Evolutionary conservation across 1,140 invertebrate species (phyloP), one percentile per base, ranked within the genome.

Genomic region (Pogonognathellus flavescens): DNA sequence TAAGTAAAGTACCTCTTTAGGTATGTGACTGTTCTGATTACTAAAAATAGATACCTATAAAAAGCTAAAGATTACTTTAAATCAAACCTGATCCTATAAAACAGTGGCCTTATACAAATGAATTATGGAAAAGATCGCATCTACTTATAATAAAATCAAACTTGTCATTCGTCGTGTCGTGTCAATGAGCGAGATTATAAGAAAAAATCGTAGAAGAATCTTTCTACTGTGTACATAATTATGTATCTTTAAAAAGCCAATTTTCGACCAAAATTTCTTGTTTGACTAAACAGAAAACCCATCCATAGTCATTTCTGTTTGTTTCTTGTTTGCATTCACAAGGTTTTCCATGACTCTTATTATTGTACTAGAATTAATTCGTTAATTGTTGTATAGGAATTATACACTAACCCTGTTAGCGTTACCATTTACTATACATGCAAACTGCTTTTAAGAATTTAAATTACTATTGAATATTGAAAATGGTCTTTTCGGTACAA

Each of bases 71-170:
- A 60, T 55, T 55, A 11, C 53, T 16, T 55, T 55, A 55, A 11
- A 14, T 55, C 18, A 13, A 76, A 80, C 83, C 83, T 80, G 83
- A 84, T 57, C 70, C 83, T 84, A 41, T 53, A 31, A 80, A 84
- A 84, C 83, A 41, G 83, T 84, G 83, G 83, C 83, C 83, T 84
- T 84, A 84, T 25, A 57, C 83, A 49, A 80, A 84, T 20, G 70
- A 84, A 53, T 80, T 62, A 84, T 18, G 25, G 62, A 25, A 66
- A 66, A 25, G 66, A 62, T 31, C 41, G 66, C 25, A 72, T 41
- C 31, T 41, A 41, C 31, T 41, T 41, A 66, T 13, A 25, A 20
- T 76, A 25, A n/a, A 76, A 76, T 76, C 70, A 50, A 76, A 31
- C 41, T 18, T 57, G 53, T 9, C 53, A 57, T 14, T 57, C n/a